Percentiles rank a stretch among this genome's conserved stretches.
Conservation (phyloP, 2,797 vertebrate genomes). For the Falco columbarius region DNA sequence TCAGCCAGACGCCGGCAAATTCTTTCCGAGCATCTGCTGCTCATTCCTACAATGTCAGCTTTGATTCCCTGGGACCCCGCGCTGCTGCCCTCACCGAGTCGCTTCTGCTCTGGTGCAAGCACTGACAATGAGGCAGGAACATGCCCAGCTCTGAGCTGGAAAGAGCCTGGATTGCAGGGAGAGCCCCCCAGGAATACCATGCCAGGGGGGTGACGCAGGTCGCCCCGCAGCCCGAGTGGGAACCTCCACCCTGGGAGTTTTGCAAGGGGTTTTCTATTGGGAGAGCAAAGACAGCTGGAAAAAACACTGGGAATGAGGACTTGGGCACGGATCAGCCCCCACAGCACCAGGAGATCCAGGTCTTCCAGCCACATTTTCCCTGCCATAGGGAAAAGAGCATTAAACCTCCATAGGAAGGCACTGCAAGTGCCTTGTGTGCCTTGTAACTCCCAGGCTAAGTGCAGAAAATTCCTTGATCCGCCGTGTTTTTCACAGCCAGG, state of each 20-base stretch:
- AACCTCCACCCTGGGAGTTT: neutral
- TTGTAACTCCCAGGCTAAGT: rapidly evolving
- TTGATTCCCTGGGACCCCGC: neutral
- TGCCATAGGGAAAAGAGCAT: neutral
- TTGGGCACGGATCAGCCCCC: neutral
- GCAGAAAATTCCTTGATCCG: neutral
- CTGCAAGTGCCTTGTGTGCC: rapidly evolving
- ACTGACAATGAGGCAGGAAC: neutral
- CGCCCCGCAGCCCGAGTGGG: neutral
- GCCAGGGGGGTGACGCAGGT: rapidly evolving
- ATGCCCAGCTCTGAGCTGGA: neutral
- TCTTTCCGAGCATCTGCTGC: slow-evolving; percentile 90
- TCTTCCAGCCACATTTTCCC: neutral
- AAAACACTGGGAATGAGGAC: neutral
- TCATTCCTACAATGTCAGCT: slow-evolving; percentile 77
- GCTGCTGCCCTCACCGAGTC: neutral
- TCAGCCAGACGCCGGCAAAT: slow-evolving; percentile 82
- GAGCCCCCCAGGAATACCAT: neutral
- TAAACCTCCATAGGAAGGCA: neutral
- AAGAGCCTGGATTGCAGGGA: neutral
- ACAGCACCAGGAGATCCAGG: neutral
- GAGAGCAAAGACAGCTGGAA: neutral
- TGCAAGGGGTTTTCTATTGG: neutral
- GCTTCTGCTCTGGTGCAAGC: neutral
- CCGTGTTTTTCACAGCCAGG: neutral